Base-by-base conservation (phyloP, 2,797 vertebrate genomes). In the Vireo griseus region DNA sequence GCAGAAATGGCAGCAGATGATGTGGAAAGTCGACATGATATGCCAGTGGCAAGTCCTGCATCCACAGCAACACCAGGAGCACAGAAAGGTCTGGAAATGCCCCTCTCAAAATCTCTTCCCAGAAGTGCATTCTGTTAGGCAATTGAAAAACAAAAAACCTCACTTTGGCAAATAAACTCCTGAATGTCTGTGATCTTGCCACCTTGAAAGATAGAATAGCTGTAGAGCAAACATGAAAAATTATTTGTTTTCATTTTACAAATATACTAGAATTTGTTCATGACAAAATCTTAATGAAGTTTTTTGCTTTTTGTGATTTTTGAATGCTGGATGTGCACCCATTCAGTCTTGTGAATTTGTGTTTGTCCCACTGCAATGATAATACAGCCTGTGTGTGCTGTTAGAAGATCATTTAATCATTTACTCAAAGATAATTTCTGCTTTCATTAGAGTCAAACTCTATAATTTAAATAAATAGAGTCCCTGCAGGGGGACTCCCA, bases 401-500 rank as follows among this genome's bases (percentile, higher is more conserved):
- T 57, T 85, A 80, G 15, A 8, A 22, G 79, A 47, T 68, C 0
- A 65, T 95, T 94, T 93, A 92, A 87, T 92, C 16, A 80, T 82
- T 93, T 39, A 77, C 42, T 95, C n/a, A 83, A 57, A 58, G n/a
- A 73, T 71, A 77, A 65, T 82, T 93, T 85, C 80, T 85, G 37
- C 37, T 89, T 88, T 84, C 45, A 51, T 67, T 69, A 68, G 24
- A 78, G 18, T 71, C 59, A 82, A 91, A 75, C 12, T 40, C 67
- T 84, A 59, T 57, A 28, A 79, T 91, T 74, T 58, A 47, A 87
- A 91, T 50, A 91, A 47, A 44, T 82, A 33, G 22, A 74, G 21
- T 77, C 55, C 52, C 71, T 88, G 68, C 50, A 85, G 9, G 15
- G n/a, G n/a, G n/a, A n/a, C n/a, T n/a, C n/a, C n/a, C 47, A 33